Base-by-base conservation (phyloP, 2,113 vertebrate species). In the Cyanistes caeruleus region DNA sequence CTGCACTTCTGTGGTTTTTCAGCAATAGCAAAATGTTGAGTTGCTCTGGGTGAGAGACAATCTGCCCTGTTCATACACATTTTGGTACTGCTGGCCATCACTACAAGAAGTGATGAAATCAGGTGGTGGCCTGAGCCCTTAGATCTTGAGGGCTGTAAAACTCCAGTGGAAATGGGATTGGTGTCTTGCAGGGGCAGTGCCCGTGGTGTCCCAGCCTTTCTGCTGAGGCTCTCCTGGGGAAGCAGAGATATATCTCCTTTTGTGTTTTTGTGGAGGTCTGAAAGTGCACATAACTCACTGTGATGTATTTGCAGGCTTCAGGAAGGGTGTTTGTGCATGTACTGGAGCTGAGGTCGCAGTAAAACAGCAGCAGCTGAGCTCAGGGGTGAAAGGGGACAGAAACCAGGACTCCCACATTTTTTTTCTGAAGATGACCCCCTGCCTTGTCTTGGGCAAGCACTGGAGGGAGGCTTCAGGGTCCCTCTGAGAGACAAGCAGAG, bases 191-290 rank as follows among this genome's bases (percentile, higher is more conserved):
- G 1, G 7, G 43, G 62, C n/a, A 23, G 1, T 41, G 53, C 31
- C 24, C 0, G 0, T 23, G 25, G 28, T 77, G 41, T 48, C 58
- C 0, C 2, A 82, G 64, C 56, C 56, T 27, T 77, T 74, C 68
- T 87, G 60, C 69, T 0, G 2, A 15, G 35, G 13, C 30, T 69
- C 2, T 58, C 68, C 51, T 84, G 46, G 28, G 78, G n/a, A 69
- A 73, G 67, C 72, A n/a, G 85, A 85, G 35, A 31, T 46, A 0
- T 0, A 33, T 80, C 37, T 92, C 63, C 44, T 72, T 28, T 37
- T 65, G 63, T 80, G 76, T 58, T 46, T 80, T 23, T 58, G 25
- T 7, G 17, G 89, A 65, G 86, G 63, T 92, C 76, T 92, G 83
- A 25, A 80, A 20, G 59, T 37, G 67, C 67, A 17, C 31, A 10